Base-by-base conservation (phyloP, 2,113 vertebrate species). In the Antechinus stuartii region DNA sequence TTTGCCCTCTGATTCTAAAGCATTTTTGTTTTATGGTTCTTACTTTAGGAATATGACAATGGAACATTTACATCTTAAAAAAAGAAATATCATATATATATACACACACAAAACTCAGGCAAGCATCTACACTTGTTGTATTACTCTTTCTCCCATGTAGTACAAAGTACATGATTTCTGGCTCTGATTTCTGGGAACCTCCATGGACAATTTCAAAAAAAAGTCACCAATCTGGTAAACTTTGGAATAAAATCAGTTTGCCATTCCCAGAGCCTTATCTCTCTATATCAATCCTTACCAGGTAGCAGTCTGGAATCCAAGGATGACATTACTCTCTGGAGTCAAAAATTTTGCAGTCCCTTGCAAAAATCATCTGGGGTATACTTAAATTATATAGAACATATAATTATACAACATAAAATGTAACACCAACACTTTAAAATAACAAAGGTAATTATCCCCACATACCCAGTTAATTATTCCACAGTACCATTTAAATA, bases 301-400 rank as follows among this genome's bases (percentile, higher is more conserved):
- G n/a, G 19, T 2, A 42, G 12, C 2, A 76, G 30, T n/a, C 19
- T 84, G 19, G n/a, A 84, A 84, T 84, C 68, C 19, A 23, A 23
- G 68, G n/a, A 84, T 84, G n/a, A 84, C 68, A 84, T 42, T 84
- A 84, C 68, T 84, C 68, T 84, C 68, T 84, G 68, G 68, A 84
- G 35, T 42, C 19, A 84, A 16, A 84, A 84, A 84, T 84, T 76
- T 84, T 84, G 68, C 68, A 84, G 68, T 84, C 68, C 68, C n/a
- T 84, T 84, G 68, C 68, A 84, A 84, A 84, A 84, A 42, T 84
- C n/a, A 84, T 19, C 19, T 42, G 19, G 19, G 68, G n/a, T 42
- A 84, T 23, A 84, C 19, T 84, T 84, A 84, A 23, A 42, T 84
- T 84, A 84, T 84, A 42, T 42, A 22, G 68, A 42, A 42, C 68